These are phyloP conservation scores for Penaeus vannamei DNA, from an alignment of 1,140 invertebrate species.

Conservation along the genomic window DNA sequence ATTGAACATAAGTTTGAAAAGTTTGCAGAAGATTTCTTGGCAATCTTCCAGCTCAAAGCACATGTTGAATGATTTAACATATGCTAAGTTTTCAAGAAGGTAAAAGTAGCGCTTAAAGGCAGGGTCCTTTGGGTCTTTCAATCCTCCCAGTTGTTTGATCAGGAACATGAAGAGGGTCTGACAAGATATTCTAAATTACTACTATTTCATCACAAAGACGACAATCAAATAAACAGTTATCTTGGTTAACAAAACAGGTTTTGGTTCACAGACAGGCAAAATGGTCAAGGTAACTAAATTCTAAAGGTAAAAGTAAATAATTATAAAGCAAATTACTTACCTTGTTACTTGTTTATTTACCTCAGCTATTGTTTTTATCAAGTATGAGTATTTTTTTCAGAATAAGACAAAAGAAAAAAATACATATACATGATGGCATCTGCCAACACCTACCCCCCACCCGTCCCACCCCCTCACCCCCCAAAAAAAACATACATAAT, in stretches of 20 bases:
- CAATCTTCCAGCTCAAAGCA: conserved; percentile 98
- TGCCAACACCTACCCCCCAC: no score
- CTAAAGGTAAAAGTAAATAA: neutral
- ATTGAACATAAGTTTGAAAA: conserved; percentile 96
- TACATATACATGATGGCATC: no score
- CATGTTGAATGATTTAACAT: conserved; percentile 99
- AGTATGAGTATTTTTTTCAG: no score
- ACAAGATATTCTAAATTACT: neutral
- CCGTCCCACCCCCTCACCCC: no score
- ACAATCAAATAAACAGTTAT: neutral
- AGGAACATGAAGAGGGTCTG: conserved; percentile 96
- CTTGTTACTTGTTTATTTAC: no score
- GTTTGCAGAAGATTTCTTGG: conserved; percentile 94
- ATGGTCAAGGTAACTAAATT: neutral
- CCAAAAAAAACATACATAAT: no score
- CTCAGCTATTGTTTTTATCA: no score
- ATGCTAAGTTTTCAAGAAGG: conserved; percentile 93
- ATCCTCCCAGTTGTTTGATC: conserved; percentile 92
- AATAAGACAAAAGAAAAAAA: no score
- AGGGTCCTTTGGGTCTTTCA: conserved; percentile 96
- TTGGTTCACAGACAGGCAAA: neutral
- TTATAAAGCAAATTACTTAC: neutral
- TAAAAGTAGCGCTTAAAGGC: conserved; percentile 99
- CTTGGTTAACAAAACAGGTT: neutral
- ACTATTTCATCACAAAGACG: neutral